Evolutionary conservation across 2,113 vertebrate species (phyloP).

Genomic region (Platycercus adscitus): DNA sequence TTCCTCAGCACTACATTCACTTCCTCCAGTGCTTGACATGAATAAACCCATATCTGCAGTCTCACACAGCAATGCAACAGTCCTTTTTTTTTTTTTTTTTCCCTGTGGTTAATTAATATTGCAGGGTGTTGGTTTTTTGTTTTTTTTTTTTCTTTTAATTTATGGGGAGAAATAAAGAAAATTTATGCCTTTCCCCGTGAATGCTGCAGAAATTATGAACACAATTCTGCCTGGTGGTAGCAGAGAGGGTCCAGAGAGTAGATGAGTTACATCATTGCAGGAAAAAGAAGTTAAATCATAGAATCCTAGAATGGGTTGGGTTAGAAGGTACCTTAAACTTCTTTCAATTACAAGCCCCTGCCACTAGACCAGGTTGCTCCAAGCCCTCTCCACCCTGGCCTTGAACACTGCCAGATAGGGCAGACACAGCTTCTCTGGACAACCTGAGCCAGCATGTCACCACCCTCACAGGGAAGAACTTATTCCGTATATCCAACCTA

Average conservation of each 20-base stretch:
- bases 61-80: neutral
- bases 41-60: neutral
- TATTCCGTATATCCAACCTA: neutral
- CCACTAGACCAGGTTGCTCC: neutral
- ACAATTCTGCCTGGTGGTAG: neutral
- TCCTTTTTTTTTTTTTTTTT: neutral
- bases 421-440: neutral
- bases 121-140: neutral
- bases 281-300: neutral
- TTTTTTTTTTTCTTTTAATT: neutral
- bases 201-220: neutral
- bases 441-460: neutral
- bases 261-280: neutral
- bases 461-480: neutral
- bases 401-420: neutral
- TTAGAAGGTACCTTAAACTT: neutral
- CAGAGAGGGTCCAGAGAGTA: neutral
- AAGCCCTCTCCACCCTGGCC: neutral
- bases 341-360: neutral
- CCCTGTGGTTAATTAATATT: neutral
- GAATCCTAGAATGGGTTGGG: neutral
- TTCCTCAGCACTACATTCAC: neutral
- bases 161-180: neutral
- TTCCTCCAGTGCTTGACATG: neutral
- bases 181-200: neutral